Conservation (phyloP, 2,113 vertebrate species). For the Felis catus region F.catus_Fca126_mat1.0 CM031421.1:38295501-38296000, state of each 20-base stretch:
- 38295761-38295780: not conserved
- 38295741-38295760: conserved; percentile 24
- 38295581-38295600: not conserved
- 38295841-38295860: no score
- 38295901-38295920: no score
- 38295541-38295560: not conserved
- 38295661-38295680: not conserved
- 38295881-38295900: no score
- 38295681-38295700: not conserved
- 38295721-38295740: not conserved
- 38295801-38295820: no score
- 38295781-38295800: not conserved
- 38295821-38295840: no score
- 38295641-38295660: not conserved
- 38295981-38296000: no score
- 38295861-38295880: no score
- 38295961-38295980: no score
- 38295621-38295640: not conserved
- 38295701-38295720: not conserved
- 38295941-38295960: no score
- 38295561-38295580: not conserved
- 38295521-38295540: not conserved
- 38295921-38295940: no score
- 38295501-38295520: not conserved
- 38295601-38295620: not conserved